Evolutionary conservation across 2,113 vertebrate species (phyloP), one percentile per base, ranked within the genome.

Genomic region (Tetrax tetrax): DNA sequence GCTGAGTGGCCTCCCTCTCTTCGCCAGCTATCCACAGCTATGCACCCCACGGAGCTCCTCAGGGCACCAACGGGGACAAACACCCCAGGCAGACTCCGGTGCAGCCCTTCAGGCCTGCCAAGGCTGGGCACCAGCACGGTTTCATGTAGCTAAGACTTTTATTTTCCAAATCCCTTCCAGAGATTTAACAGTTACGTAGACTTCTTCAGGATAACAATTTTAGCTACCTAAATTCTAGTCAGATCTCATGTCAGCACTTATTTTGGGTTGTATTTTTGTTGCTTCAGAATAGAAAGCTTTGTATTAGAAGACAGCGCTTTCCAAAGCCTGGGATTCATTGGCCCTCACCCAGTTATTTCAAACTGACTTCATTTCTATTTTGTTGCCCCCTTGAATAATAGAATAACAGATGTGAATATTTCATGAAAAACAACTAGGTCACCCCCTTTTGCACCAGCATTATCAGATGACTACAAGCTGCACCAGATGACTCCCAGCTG

Each of bases 141-240:
- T 63, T 37, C 71, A 63, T 3, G 21, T 4, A n/a, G 18, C 21
- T 41, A 45, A 60, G 41, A 16, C 27, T 14, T 35, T 17, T 6
- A 2, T 2, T 8, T 60, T 69, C 64, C 14, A 51, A 88, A 86
- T 31, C 57, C 45, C 23, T 72, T 53, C 43, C 48, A 87, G 9
- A 59, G 37, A 5, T 51, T 41, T 4, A 1, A 81, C 47, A 57
- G 31, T 54, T 80, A 61, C 0, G 0, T 0, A 28, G 20, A 47
- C 15, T 35, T 53, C 51, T 65, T 59, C 76, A 70, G 18, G 59
- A 24, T 63, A 77, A n/a, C 41, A 69, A 43, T 57, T 70, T 45
- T 20, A 65, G 65, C 24, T n/a, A 45, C 10, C 54, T 77, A 14
- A n/a, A 68, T 43, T 83, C 50, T 6, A 65, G 45, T 31, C 78